Conservation (phyloP, 2,888 invertebrate genomes). For the Gastracanthus pulcherrimus region DNA sequence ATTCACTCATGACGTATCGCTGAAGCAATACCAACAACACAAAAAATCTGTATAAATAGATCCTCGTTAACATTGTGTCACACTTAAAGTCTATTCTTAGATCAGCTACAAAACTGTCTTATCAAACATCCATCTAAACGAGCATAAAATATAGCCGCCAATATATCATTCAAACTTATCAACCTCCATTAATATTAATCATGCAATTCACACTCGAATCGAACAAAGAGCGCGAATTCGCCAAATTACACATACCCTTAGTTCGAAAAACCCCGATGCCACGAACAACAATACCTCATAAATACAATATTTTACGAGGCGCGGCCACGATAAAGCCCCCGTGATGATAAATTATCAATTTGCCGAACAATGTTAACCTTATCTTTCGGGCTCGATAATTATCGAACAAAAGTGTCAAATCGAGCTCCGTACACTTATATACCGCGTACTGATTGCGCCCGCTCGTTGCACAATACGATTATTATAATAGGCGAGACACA, state of each 20-base stretch:
- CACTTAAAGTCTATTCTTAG: no score
- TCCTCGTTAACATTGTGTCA: no score
- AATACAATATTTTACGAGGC: not conserved
- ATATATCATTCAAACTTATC: no score
- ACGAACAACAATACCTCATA: constrained; percentile 27
- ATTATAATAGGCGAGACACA: constrained; percentile 41
- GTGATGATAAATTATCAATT: constrained; percentile 34
- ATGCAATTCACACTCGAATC: not conserved
- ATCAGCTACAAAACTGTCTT: no score
- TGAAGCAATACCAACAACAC: no score
- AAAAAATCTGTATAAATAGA: no score
- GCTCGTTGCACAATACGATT: constrained; percentile 41
- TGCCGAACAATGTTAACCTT: not conserved
- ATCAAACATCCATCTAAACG: no score
- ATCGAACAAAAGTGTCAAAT: constrained; percentile 6
- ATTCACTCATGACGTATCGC: no score
- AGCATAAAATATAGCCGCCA: no score
- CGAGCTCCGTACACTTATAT: not conserved
- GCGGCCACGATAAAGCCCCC: not conserved
- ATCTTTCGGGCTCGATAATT: constrained; percentile 12
- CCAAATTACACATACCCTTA: not conserved
- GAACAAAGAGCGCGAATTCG: not conserved
- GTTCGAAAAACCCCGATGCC: not conserved
- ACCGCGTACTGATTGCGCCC: not conserved
- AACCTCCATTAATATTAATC: not conserved